phyloP scores from a whole-genome alignment of 2,113 vertebrate genomes.

The Centropristis striata region DNA sequence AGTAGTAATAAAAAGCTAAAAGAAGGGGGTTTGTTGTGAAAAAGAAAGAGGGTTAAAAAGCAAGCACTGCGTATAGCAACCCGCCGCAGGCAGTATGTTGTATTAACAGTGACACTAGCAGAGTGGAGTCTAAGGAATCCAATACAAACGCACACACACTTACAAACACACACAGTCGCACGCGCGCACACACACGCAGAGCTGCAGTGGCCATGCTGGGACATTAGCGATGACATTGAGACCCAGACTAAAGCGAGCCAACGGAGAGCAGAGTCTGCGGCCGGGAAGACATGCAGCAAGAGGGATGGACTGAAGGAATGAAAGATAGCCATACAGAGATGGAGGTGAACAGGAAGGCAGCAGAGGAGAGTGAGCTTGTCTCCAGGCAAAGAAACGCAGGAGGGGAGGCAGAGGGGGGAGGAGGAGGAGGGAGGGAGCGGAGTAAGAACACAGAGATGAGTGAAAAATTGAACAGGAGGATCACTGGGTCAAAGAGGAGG shows the following conservation, averaged over 20 bases:
- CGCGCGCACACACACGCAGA: slow-evolving; percentile 38
- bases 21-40: slow-evolving; percentile 43
- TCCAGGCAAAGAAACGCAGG: slow-evolving; percentile 72
- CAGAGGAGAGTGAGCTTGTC: slow-evolving; percentile 73
- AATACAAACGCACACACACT: slow-evolving; percentile 58
- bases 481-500: slow-evolving; percentile 41
- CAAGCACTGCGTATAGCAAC: slow-evolving; percentile 68
- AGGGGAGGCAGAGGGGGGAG: slow-evolving; percentile 29
- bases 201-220: slow-evolving; percentile 76
- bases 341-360: slow-evolving; percentile 62
- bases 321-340: slow-evolving; percentile 60
- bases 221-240: slow-evolving; percentile 78
- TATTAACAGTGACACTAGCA: slow-evolving; percentile 81
- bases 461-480: slow-evolving; percentile 48
- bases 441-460: slow-evolving; percentile 46
- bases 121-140: slow-evolving; percentile 72
- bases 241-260: slow-evolving; percentile 69
- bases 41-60: slow-evolving; percentile 72
- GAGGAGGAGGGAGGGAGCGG: background rate
- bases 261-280: slow-evolving; percentile 49
- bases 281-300: slow-evolving; percentile 50
- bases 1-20: slow-evolving; percentile 41
- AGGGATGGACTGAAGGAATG: slow-evolving; percentile 45
- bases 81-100: slow-evolving; percentile 73
- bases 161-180: slow-evolving; percentile 28